Conservation (phyloP, 2,888 invertebrate genomes). For the Phrixothrix hirtus region DNA sequence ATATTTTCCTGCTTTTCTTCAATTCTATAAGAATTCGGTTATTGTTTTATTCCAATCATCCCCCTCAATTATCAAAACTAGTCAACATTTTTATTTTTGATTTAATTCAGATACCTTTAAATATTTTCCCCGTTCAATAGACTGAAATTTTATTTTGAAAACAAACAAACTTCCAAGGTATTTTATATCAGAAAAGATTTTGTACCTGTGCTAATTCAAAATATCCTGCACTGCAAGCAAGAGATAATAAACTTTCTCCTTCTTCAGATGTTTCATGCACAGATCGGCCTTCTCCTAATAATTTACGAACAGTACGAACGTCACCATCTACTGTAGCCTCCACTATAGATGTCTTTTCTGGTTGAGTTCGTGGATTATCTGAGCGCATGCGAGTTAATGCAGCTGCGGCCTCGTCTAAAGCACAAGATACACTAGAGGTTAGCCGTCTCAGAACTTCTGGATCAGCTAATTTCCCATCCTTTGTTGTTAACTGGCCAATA, state of each 20-base stretch:
- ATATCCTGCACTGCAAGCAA: constrained; percentile 97
- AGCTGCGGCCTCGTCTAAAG: constrained; percentile 95
- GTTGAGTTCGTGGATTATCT: constrained; percentile 63
- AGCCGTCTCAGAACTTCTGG: constrained; percentile 85
- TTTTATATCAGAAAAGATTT: not conserved
- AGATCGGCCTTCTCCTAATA: constrained; percentile 90
- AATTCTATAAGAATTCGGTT: no score
- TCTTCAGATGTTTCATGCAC: constrained; percentile 97
- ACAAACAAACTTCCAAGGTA: no score
- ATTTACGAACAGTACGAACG: constrained; percentile 87
- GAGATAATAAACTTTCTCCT: constrained; percentile 92
- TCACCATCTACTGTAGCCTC: constrained; percentile 95
- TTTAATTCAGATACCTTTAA: no score
- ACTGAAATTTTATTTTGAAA: no score
- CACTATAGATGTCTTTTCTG: constrained; percentile 66
- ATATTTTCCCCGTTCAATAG: no score
- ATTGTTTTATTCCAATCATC: no score
- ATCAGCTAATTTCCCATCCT: constrained; percentile 83
- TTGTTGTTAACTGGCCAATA: constrained; percentile 78
- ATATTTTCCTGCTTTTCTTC: no score
- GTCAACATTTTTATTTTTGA: no score
- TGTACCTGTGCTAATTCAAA: constrained; percentile 92
- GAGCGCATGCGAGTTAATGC: constrained; percentile 94
- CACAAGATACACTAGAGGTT: constrained; percentile 83
- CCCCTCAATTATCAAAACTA: no score